Evolutionary conservation across 2,888 invertebrate genomes (phyloP).

Genomic region (Chymomyza caudatula): DNA sequence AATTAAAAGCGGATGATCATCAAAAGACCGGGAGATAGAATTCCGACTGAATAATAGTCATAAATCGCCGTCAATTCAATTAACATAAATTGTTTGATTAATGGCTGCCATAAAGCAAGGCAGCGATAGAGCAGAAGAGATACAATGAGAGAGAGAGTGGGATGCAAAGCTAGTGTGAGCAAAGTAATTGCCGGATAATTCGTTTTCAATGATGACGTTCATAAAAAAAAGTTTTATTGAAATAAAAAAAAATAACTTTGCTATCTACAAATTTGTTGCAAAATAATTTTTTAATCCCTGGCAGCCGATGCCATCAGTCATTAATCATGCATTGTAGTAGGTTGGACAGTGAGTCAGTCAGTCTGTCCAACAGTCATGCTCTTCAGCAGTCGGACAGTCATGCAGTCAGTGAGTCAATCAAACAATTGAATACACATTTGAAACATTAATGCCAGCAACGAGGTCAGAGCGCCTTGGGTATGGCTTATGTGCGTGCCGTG

Average conservation of each 20-base stretch:
- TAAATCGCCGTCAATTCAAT: constrained; percentile 70
- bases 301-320: constrained; percentile 37
- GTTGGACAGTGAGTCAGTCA: not conserved
- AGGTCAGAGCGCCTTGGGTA: constrained; percentile 15
- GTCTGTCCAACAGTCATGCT: not conserved
- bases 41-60: constrained; percentile 46
- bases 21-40: not conserved
- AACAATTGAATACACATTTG: constrained; percentile 68
- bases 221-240: constrained; percentile 6
- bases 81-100: constrained; percentile 69
- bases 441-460: constrained; percentile 49
- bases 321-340: constrained; percentile 62
- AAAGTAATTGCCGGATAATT: constrained; percentile 62
- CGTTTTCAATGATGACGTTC: constrained; percentile 37
- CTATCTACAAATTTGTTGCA: constrained; percentile 29
- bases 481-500: not conserved
- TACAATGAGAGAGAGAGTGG: not conserved
- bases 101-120: constrained; percentile 43
- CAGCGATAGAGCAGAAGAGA: constrained; percentile 17
- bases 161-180: constrained; percentile 12
- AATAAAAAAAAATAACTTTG: constrained; percentile 26
- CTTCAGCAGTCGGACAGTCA: not conserved
- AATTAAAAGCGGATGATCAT: not conserved
- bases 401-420: constrained; percentile 52
- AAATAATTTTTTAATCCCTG: constrained; percentile 69